phyloP scores from a whole-genome alignment of 2,113 vertebrate genomes.

The Struthio camelus region DNA sequence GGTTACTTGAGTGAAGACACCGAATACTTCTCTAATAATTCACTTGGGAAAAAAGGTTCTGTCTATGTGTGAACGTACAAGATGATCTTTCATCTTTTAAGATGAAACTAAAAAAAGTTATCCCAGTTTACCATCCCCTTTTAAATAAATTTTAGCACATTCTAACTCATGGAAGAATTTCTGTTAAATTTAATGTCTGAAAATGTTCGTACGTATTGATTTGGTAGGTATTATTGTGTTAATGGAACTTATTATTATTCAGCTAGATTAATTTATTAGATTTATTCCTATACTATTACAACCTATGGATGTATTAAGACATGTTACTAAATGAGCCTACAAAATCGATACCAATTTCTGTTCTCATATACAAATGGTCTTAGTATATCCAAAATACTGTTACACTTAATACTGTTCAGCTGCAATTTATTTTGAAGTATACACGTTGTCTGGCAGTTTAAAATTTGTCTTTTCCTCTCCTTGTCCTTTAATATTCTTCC shows the following conservation, averaged over 20 bases:
- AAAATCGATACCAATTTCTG: conserved; percentile 61
- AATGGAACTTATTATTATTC: conserved; percentile 44
- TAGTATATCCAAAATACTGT: not conserved
- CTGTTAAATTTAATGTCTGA: not conserved
- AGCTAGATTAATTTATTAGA: conserved; percentile 48
- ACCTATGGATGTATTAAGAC: conserved; percentile 26
- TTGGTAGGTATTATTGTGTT: not conserved
- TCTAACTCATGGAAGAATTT: not conserved
- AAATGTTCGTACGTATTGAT: conserved; percentile 2
- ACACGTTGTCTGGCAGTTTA: not conserved
- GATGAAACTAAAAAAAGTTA: not conserved
- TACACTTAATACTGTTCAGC: conserved; percentile 8
- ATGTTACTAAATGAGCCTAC: not conserved
- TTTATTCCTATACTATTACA: conserved; percentile 35
- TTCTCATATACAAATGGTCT: conserved; percentile 32
- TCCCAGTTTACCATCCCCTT: not conserved
- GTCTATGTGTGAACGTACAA: not conserved
- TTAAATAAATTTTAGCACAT: conserved; percentile 6
- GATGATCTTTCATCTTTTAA: not conserved
- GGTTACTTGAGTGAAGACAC: not conserved
- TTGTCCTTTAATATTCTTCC: not conserved
- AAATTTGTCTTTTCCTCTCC: not conserved
- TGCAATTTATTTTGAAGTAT: not conserved
- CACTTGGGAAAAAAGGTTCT: not conserved
- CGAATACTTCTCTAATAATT: not conserved